Base-by-base conservation (phyloP, 2,113 vertebrate genomes). In the Turnix velox region DNA sequence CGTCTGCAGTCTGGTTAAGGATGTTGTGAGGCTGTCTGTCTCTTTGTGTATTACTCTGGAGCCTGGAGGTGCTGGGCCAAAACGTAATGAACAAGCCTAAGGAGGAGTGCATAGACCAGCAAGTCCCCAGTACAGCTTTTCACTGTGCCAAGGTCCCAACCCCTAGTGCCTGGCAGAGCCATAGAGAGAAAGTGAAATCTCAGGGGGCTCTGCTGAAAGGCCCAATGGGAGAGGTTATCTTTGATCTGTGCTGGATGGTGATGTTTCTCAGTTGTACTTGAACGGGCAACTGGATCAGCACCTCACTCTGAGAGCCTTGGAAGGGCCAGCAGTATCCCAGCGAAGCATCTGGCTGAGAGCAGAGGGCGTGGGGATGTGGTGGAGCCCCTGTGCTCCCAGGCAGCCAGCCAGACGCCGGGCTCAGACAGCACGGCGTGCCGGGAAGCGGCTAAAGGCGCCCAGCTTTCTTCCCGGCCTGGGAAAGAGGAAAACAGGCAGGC, bases 321-420 rank as follows among this genome's bases (percentile, higher is more conserved):
- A 62, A 35, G 31, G n/a, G 37, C 67, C 67, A 83, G 67, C 57
- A 45, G 40, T 52, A 25, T 52, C 46, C 57, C 1, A 20, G 37
- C 19, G 57, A 61, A 51, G 13, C 22, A 6, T 45, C n/a, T 1
- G 9, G n/a, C 67, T 83, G 57, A 72, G 62, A 52, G 27, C 39
- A 83, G 37, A 61, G 31, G 31, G 15, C 25, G n/a, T n/a, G n/a
- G n/a, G 27, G n/a, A 8, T 1, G 5, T 3, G 25, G 31, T 12
- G 16, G 55, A 16, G 10, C 3, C 8, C 1, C 2, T 16, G 25
- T 3, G 4, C 35, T 30, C 35, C 27, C 2, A 1, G 30, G 31
- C 31, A 24, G 31, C 31, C 45, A 35, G 79, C n/a, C n/a, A n/a
- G n/a, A n/a, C n/a, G n/a, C n/a, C n/a, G 28, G 55, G 24, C 66